Base-by-base conservation (phyloP, 2,797 vertebrate species). In the Lemur catta region DNA sequence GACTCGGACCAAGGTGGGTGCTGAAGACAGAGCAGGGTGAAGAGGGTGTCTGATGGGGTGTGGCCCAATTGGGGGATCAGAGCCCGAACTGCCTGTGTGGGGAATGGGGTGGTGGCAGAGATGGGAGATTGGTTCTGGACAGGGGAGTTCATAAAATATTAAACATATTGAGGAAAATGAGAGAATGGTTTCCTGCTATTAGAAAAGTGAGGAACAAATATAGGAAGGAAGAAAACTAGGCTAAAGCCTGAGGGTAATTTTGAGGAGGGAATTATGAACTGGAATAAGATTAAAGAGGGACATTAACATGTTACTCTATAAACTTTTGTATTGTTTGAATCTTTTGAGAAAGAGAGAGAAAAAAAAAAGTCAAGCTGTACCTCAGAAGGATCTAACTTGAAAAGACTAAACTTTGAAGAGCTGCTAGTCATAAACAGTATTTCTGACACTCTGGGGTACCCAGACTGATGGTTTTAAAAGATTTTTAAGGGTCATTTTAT, bases 401-500 rank as follows among this genome's bases (percentile, higher is more conserved):
- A 88, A 84, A 50, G 7, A 91, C 28, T 33, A 12, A 80, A 84
- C 14, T 88, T 61, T n/a, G 81, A 71, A 72, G 52, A 85, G n/a
- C 50, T 82, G 4, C 48, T 57, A 79, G 69, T 75, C 59, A 18
- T 84, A 20, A 95, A 65, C 46, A 72, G 38, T 93, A 59, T 33
- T 82, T 79, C 38, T 61, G 75, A 67, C 30, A 69, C 35, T 84
- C 35, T 67, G 46, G 57, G 78, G 4, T 30, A 74, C 61, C 28
- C 57, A 80, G 57, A 85, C 20, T 84, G 38, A 10, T 74, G 63
- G 1, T 82, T 89, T 95, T 82, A 26, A 81, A 71, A 76, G 8
- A 93, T 14, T 59, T 85, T 95, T 48, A 93, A 79, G 52, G 38
- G 75, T 89, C 78, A 91, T 79, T 96, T 85, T 57, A 50, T 38